A percentile compares a stretch with the other conserved stretches of the same genome.
phyloP scores from a whole-genome alignment of 2,888 invertebrate species.

The Leucania comma region DNA sequence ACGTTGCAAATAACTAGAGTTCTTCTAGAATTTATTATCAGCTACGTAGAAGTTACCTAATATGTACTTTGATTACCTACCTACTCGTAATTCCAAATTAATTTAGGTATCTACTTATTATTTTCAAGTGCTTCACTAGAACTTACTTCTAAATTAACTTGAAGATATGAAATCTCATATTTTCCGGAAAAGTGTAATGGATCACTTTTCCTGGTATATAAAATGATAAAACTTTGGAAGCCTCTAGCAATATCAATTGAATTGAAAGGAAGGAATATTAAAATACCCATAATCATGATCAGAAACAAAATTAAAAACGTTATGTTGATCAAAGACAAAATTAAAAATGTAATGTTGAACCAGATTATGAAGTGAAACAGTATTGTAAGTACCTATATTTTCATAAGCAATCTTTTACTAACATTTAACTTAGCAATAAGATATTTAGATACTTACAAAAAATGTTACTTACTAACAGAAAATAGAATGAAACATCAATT shows the following conservation, averaged over 20 bases:
- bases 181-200: neutral
- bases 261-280: neutral
- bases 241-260: neutral
- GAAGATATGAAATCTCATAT: neutral
- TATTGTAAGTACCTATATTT: slow-evolving; percentile 38
- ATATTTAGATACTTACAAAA: neutral
- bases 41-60: neutral
- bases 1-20: neutral
- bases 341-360: neutral
- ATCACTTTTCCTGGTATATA: neutral
- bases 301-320: neutral
- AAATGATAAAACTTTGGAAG: neutral
- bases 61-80: neutral
- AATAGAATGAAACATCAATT: neutral
- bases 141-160: neutral
- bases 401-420: neutral
- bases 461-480: neutral
- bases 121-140: neutral
- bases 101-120: neutral
- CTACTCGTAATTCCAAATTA: neutral
- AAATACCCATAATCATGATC: no score
- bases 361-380: neutral
- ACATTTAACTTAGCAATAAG: slow-evolving; percentile 14
- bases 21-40: neutral
- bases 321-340: neutral